Evolutionary conservation across 2,113 vertebrate species (phyloP), one percentile per base, ranked within the genome.

Genomic region (Hiodon tergisus): DNA sequence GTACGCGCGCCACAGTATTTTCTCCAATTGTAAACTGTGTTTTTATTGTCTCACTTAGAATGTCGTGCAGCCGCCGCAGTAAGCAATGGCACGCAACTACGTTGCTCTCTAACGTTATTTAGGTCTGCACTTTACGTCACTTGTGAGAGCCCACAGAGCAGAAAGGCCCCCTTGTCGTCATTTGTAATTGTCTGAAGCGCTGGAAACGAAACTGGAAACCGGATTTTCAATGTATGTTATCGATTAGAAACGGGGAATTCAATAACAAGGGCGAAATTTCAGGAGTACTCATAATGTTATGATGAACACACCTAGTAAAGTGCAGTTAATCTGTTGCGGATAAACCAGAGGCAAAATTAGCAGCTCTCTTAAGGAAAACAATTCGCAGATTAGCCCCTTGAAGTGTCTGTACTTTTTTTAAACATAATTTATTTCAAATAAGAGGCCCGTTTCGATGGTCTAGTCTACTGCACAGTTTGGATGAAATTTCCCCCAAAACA

Each of bases 401-500:
- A 10, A 65, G 52, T 58, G 68, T 48, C 65, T 11, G 48, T 48
- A n/a, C 46, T 65, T 67, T 52, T 66, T 60, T n/a, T 10, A n/a
- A 69, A 50, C 52, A 54, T n/a, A 69, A 50, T 17, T 47, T 17
- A 69, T 52, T 52, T 69, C 68, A 69, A 10, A 14, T 67, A 66
- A 69, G 74, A n/a, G 58, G 53, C 14, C 65, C 3, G 16, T 73
- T 16, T 69, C 50, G 67, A 75, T 57, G 66, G 67, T 75, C 54
- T 58, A 55, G 52, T 48, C 47, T 57, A 50, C 57, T 51, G 31
- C 67, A 69, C 66, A 51, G 67, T 69, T 69, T 67, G 63, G 50
- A 75, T 65, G 54, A 55, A 69, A 61, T 50, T 69, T 52, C 68
- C 68, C 5, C 16, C 68, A 54, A 52, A 69, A 53, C 16, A 31